These are phyloP conservation scores for Allophyes oxyacanthae DNA, from an alignment of 2,888 invertebrate genomes.

Conservation along the genomic window DNA sequence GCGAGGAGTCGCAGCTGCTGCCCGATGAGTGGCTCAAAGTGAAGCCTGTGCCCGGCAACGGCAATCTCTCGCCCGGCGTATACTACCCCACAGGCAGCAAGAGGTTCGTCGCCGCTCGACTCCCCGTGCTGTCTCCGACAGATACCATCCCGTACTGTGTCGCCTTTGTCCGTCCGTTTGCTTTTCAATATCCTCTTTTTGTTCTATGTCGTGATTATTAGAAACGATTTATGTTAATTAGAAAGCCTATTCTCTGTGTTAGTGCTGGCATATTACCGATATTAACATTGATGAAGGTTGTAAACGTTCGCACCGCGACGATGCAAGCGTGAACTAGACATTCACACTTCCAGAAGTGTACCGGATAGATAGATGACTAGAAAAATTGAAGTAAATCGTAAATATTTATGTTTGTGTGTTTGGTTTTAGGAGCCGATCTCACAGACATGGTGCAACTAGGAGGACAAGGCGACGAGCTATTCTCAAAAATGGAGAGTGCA, in stretches of 20 bases:
- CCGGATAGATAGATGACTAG: constrained; percentile 65
- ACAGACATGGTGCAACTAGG: constrained; percentile 91
- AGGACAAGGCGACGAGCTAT: constrained; percentile 95
- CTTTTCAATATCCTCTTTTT: constrained; percentile 57
- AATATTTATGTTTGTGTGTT: constrained; percentile 61
- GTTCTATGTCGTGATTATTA: constrained; percentile 59
- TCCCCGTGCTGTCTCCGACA: constrained; percentile 80
- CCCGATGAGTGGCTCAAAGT: constrained; percentile 87
- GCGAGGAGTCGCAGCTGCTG: constrained; percentile 85
- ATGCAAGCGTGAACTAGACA: constrained; percentile 79
- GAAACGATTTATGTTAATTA: constrained; percentile 68
- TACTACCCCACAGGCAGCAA: constrained; percentile 86
- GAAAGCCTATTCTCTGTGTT: constrained; percentile 69
- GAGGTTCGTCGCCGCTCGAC: constrained; percentile 83
- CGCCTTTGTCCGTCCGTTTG: constrained; percentile 78
- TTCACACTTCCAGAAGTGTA: constrained; percentile 72
- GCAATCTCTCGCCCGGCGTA: constrained; percentile 85
- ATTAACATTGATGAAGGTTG: constrained; percentile 84
- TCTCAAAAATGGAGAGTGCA: constrained; percentile 98
- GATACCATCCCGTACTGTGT: constrained; percentile 80
- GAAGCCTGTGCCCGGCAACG: constrained; percentile 80
- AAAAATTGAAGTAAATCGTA: constrained; percentile 65
- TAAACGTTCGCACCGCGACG: constrained; percentile 56
- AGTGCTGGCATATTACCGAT: constrained; percentile 72
- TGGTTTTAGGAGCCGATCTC: constrained; percentile 91